Evolutionary conservation across 1,140 invertebrate species (phyloP).

Genomic region (Dendroctonus valens): DNA sequence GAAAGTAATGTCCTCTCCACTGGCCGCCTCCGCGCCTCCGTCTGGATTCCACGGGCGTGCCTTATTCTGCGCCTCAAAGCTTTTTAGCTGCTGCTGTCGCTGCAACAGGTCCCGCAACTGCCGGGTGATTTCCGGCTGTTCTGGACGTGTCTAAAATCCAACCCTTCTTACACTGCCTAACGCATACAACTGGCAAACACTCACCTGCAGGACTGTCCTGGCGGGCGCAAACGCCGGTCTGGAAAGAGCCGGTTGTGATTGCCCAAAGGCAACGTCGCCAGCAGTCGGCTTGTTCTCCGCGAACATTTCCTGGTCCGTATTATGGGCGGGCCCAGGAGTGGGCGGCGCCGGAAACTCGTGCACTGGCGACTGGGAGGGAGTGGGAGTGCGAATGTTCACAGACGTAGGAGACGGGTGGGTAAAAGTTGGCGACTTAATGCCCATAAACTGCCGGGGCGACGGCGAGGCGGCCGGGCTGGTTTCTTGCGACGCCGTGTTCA

Average conservation of each 20-base stretch:
- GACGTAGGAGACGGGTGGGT: slow-evolving; percentile 38
- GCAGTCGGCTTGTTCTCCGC: no score
- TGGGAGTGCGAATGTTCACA: slow-evolving; percentile 40
- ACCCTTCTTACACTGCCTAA: background rate
- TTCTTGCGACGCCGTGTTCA: slow-evolving; percentile 35
- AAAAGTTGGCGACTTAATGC: slow-evolving; percentile 52
- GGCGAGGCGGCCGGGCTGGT: slow-evolving; percentile 51
- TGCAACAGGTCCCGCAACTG: slow-evolving; percentile 84
- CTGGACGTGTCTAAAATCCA: slow-evolving; percentile 18
- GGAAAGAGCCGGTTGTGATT: no score
- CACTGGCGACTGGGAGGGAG: slow-evolving; percentile 43
- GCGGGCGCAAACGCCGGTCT: no score
- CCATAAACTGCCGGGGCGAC: slow-evolving; percentile 54
- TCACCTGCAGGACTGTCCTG: no score
- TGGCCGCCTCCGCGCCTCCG: slow-evolving; percentile 29
- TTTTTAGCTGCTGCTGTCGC: slow-evolving; percentile 60
- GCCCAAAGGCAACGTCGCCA: no score
- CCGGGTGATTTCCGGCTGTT: slow-evolving; percentile 58
- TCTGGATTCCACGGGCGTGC: slow-evolving; percentile 47
- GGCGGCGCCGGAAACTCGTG: slow-evolving; percentile 28
- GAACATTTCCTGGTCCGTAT: no score
- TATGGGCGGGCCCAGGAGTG: no score
- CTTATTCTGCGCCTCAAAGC: slow-evolving; percentile 44
- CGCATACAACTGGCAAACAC: no score
- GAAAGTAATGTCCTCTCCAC: slow-evolving; percentile 51